Percentiles rank a stretch among this genome's conserved stretches.
Evolutionary conservation across 1,140 invertebrate genomes (phyloP).

Genomic region (Drosophila serrata): DNA sequence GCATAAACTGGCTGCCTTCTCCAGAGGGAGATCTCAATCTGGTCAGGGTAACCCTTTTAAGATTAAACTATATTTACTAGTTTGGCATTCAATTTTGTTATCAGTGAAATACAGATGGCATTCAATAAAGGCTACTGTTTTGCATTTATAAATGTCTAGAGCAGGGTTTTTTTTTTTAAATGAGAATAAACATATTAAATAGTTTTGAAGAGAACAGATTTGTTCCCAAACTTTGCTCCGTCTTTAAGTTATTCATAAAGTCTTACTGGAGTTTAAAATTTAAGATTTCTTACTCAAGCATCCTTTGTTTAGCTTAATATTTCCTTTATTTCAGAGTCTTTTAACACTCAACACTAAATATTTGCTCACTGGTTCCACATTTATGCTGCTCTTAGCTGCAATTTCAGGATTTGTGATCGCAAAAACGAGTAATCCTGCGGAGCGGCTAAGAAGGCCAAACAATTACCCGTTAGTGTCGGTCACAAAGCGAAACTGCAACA

Average conservation of each 20-base stretch:
- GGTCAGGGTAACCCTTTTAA: conserved; percentile 12
- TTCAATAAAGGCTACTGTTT: conserved; percentile 4
- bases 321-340: background rate
- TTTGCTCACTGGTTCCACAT: background rate
- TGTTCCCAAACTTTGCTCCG: background rate
- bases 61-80: conserved; percentile 25
- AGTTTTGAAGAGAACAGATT: background rate
- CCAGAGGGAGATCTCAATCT: background rate
- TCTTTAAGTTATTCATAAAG: background rate
- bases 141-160: background rate
- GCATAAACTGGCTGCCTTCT: background rate
- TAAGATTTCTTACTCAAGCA: background rate
- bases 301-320: background rate
- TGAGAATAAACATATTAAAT: background rate
- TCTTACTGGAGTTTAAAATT: background rate
- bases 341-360: background rate
- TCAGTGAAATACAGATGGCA: conserved; percentile 9
- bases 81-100: conserved; percentile 35
- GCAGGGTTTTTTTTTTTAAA: background rate
- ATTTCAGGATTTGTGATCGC: conserved; percentile 85
- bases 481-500: conserved; percentile 85
- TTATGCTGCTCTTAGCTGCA: conserved; percentile 68
- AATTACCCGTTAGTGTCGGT: conserved; percentile 85
- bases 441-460: conserved; percentile 5
- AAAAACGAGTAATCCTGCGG: conserved; percentile 81